Base-by-base conservation (phyloP, 2,797 vertebrate genomes). In the Crocidura indochinensis region DNA sequence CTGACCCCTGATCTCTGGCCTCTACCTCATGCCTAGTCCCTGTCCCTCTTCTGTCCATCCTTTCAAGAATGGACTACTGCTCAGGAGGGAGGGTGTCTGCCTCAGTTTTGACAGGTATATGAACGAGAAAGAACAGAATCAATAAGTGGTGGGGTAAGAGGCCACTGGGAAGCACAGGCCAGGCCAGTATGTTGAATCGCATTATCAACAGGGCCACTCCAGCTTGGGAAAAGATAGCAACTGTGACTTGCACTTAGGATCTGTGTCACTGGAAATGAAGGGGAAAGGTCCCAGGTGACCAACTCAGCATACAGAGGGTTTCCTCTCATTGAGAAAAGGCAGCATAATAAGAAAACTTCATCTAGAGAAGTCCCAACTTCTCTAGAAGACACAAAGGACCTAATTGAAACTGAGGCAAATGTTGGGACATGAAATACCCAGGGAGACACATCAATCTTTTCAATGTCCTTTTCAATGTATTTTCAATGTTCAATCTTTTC, bases 1-100 rank as follows among this genome's bases (percentile, higher is more conserved):
- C 3, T 38, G 29, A 88, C n/a, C 29, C 77, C 75, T 74, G 65
- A 91, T 17, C 31, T 78, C 12, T 47, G 49, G 24, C 81, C 82
- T 87, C 56, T 20, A 60, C 56, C 56, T 60, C 22, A 6, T 60
- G 56, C 3, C 15, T 6, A 60, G 17, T 20, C 56, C 17, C 75
- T 31, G 51, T 38, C 14, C 26, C 9, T 29, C 65, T n/a, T 46
- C 14, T 82, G 20, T 9, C 8, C 14, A 65, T 51, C 26, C 60
- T 15, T 47, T 31, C 53, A 79, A 49, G 44, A 22, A 10, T 8
- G 2, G 6, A 80, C 56, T 19, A 73, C 1, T 47, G 49, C 47
- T 85, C 68, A 47, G 67, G 47, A 14, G 4, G 2, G 11, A 77
- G 0, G 31, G 24, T 26, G 5, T 71, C 27, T 76, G 67, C 62